A percentile compares a stretch with the other conserved stretches of the same genome.
Evolutionary conservation across 1,140 invertebrate species (phyloP).

Genomic region (Cherax destructor): DNA sequence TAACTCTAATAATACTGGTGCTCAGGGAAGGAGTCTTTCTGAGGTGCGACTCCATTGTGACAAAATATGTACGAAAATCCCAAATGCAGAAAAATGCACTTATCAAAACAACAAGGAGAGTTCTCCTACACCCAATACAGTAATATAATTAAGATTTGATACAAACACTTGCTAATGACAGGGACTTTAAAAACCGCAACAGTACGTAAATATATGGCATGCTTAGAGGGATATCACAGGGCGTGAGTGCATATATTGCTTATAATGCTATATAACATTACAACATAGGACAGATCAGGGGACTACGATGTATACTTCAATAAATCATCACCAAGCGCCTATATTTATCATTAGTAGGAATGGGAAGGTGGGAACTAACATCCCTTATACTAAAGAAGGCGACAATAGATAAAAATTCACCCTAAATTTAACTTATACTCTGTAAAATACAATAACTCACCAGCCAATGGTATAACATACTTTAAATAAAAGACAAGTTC

Average conservation of each 20-base stretch:
- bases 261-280: conserved; percentile 49
- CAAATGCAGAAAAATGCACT: conserved; percentile 14
- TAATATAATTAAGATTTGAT: conserved; percentile 38
- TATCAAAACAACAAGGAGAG: conserved; percentile 49
- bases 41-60: conserved; percentile 27
- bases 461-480: too few species aligned
- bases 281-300: conserved; percentile 4
- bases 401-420: too few species aligned
- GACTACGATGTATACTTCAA: neutral
- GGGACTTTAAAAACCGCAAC: conserved; percentile 45
- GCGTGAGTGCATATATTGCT: conserved; percentile 58
- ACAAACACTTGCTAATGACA: conserved; percentile 46
- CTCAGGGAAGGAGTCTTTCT: conserved; percentile 26
- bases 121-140: conserved; percentile 38
- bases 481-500: too few species aligned
- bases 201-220: conserved; percentile 41
- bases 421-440: too few species aligned
- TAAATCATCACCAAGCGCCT: neutral
- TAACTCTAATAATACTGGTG: conserved; percentile 67
- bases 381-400: neutral
- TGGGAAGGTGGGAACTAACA: conserved; percentile 22
- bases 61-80: conserved; percentile 9
- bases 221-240: conserved; percentile 52
- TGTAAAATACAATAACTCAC: too few species aligned
- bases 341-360: conserved; percentile 5